Evolutionary conservation across 2,113 vertebrate genomes (phyloP), one percentile per base, ranked within the genome.

Genomic region (Edolisoma coerulescens): DNA sequence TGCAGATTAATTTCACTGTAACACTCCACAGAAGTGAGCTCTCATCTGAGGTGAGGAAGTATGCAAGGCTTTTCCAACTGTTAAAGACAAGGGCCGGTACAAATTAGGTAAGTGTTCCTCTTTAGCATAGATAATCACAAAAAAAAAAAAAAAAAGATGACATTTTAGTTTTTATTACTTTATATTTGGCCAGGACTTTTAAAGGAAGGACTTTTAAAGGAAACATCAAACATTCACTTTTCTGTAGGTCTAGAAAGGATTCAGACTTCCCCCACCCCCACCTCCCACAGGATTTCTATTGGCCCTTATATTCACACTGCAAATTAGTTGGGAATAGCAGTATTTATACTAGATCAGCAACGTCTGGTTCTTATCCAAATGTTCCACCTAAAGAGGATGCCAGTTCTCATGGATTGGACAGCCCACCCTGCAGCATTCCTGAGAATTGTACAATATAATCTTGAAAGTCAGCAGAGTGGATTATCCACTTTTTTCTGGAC

Each of bases 371-470:
- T 97, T 97, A 97, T 97, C 98, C 97, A 98, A 98, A 95, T 96
- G 97, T 96, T 97, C 96, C 96, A 96, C 95, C 96, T 97, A 97
- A 96, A 92, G 97, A 97, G 96, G 96, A 97, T 71, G 96, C 97
- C 96, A 97, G 95, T 98, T 98, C 97, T 98, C 97, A 98, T 94
- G 96, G 96, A 97, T 35, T 97, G 97, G 97, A 98, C 94, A 98
- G 98, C 97, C 96, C 97, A 98, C 98, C 97, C 98, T 97, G 98
- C 97, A 97, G 93, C 98, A 98, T 98, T 98, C 98, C 98, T 98
- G 98, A 98, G 98, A 98, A 98, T 97, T 98, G 98, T 98, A 98
- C 97, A 98, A 98, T 98, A 98, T 98, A 97, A 98, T 98, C 97
- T 98, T 98, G 98, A 98, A 98, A 98, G 98, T 98, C 98, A 98